phyloP scores from a whole-genome alignment of 2,113 vertebrate species.

The Cyprinodon variegatus region DNA sequence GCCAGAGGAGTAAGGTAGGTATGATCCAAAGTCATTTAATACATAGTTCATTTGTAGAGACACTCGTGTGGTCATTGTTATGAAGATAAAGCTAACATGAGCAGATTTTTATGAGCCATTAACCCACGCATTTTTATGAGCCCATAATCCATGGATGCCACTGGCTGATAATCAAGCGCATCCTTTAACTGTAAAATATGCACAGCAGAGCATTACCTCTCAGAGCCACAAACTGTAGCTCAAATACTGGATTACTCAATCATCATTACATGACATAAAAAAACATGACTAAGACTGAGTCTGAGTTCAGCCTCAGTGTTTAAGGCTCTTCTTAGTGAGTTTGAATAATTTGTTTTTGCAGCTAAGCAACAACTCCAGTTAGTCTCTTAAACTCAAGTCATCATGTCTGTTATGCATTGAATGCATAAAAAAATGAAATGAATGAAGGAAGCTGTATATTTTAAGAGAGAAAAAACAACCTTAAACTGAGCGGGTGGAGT shows the following conservation, averaged over 20 bases:
- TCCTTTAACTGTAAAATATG: not conserved
- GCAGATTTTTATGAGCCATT: not conserved
- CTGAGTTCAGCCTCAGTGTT: not conserved
- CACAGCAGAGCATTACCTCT: not conserved
- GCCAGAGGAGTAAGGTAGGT: not conserved
- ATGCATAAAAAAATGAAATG: no score
- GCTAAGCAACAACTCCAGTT: not conserved
- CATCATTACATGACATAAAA: not conserved
- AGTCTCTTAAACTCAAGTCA: not conserved
- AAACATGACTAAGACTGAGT: not conserved
- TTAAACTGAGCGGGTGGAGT: no score
- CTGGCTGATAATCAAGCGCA: not conserved
- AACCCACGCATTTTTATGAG: not conserved
- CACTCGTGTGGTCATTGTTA: not conserved
- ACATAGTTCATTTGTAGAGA: not conserved
- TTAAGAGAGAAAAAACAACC: no score
- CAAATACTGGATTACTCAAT: not conserved
- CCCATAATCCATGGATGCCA: not conserved
- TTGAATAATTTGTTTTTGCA: not conserved
- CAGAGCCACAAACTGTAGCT: not conserved
- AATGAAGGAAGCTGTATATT: no score
- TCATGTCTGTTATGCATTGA: not conserved
- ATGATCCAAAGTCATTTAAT: not conserved
- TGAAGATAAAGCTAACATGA: not conserved
- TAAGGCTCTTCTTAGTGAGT: not conserved